phyloP scores from a whole-genome alignment of 2,888 invertebrate genomes.

The Pyrochroa serraticornis region DNA sequence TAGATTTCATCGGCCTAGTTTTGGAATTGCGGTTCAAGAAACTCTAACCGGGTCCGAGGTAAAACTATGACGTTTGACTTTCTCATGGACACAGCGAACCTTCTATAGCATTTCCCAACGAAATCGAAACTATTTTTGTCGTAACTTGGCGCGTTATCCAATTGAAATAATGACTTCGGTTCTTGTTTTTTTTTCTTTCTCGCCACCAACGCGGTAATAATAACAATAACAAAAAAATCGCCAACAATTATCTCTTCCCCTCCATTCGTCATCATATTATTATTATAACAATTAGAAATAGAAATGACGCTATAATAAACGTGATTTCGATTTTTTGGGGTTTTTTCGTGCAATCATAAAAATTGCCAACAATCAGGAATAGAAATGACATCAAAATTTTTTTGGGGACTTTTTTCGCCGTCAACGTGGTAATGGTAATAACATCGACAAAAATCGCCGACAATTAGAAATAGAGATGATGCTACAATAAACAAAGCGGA shows the following conservation, averaged over 20 bases:
- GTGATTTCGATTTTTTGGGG: too few species aligned
- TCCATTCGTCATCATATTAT: too few species aligned
- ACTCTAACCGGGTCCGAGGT: conserved; percentile 50
- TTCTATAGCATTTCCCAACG: conserved; percentile 41
- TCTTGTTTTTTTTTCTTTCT: too few species aligned
- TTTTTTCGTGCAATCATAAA: too few species aligned
- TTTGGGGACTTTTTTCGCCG: too few species aligned
- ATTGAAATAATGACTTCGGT: neutral
- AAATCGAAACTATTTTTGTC: conserved; percentile 40
- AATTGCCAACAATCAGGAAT: too few species aligned
- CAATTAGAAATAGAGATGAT: neutral
- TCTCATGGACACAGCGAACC: conserved; percentile 48
- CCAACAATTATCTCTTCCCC: neutral
- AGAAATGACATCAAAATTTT: too few species aligned
- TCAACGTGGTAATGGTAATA: neutral
- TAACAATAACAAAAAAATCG: neutral
- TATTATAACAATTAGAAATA: too few species aligned
- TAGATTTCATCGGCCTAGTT: conserved; percentile 47
- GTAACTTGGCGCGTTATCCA: neutral
- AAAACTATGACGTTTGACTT: conserved; percentile 50
- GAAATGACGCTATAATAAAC: too few species aligned
- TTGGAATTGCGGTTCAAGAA: conserved; percentile 46
- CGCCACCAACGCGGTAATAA: neutral
- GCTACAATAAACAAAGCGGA: conserved; percentile 31
- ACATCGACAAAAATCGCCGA: neutral